Base-by-base conservation (phyloP, 92 coral and sea anemone species). In the Pocillopora grandis region DNA sequence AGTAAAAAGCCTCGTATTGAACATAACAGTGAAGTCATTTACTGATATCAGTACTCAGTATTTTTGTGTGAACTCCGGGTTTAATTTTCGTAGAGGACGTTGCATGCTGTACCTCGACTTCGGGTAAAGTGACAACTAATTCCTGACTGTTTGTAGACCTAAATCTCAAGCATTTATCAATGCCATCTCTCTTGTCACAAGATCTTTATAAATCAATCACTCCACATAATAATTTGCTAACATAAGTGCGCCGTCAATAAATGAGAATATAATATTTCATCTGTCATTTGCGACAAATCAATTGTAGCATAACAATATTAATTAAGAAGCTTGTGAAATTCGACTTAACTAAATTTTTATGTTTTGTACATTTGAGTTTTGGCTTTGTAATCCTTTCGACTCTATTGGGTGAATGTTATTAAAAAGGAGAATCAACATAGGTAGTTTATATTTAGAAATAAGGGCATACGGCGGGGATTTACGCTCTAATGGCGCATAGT, bases 1-100 rank as follows among this genome's bases (percentile, higher is more conserved):
- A 91, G 16, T 84, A 76, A 66, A 71, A 17, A 27, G 71, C 9
- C 5, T 10, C 18, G 17, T 48, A 12, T 58, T 76, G 52, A 42
- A 42, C 5, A 42, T 42, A 42, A 42, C 52, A 7, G 52, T 3
- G 52, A 42, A 42, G 4, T 42, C 52, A 42, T 42, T 42, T 42
- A 42, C 52, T 42, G 52, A 42, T 42, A 42, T 42, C 52, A 42
- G 52, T 42, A 3, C 8, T 42, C 52, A 42, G 8, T 0, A 42
- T 42, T 42, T 42, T 42, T 42, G 52, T 42, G 52, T 42, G 8
- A 42, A 42, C 52, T 42, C 52, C 52, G 52, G 52, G 52, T 3
- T 42, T 3, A 42, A 42, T 42, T 42, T 42, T 3, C 52, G 8
- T 3, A 42, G 8, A 42, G 52, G 5, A 42, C 8, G 8, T 42